Percentiles rank a stretch among this genome's conserved stretches.
phyloP scores from a whole-genome alignment of 2,113 vertebrate genomes.

The Halichoerus grypus region DNA sequence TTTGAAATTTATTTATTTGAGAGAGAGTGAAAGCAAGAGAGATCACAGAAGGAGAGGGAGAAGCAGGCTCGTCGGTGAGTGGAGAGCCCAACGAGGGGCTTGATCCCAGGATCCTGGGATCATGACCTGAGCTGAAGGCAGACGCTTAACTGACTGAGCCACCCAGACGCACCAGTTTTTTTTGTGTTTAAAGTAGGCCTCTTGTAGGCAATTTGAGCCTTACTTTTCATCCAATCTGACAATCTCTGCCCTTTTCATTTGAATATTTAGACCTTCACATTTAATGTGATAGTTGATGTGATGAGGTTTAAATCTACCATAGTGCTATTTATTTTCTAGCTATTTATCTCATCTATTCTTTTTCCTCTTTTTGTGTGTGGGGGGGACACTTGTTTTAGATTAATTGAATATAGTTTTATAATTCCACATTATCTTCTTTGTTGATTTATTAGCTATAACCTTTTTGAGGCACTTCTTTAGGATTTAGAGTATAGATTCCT shows the following conservation, averaged over 20 bases:
- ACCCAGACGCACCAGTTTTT: background rate
- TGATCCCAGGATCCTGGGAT: no score
- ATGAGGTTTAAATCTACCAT: background rate
- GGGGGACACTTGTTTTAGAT: background rate
- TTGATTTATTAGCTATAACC: background rate
- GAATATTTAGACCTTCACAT: background rate
- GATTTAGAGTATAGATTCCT: background rate
- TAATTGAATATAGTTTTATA: background rate
- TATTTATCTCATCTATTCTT: background rate
- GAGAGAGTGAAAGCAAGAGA: no score
- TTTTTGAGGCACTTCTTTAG: background rate
- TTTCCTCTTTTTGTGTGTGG: background rate
- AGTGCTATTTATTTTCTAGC: background rate
- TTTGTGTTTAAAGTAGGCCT: background rate
- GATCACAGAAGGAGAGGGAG: no score
- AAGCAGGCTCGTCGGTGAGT: no score
- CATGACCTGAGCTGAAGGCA: no score
- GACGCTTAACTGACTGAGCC: no score
- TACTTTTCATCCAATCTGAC: background rate
- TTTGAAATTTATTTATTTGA: no score
- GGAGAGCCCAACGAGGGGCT: no score
- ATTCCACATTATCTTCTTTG: background rate
- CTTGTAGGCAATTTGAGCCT: background rate
- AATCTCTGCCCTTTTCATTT: background rate
- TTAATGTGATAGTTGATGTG: background rate